Evolutionary conservation across 2,797 vertebrate genomes (phyloP).

Genomic region (Scyliorhinus canicula): DNA sequence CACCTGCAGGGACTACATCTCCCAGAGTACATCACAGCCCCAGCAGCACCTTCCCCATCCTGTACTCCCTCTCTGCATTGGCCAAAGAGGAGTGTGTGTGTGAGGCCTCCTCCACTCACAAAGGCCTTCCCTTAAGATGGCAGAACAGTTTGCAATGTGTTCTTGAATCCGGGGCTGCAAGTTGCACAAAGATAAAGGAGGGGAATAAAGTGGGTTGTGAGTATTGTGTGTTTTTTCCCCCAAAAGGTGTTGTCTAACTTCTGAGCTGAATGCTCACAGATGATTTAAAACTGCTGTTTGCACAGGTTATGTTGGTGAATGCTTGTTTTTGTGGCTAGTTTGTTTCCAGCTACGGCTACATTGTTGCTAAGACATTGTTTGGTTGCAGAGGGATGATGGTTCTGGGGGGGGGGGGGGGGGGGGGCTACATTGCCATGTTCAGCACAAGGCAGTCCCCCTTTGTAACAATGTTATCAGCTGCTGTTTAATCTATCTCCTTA

Average conservation of each 20-base stretch:
- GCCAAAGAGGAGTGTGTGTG: background rate
- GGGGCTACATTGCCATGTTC: background rate
- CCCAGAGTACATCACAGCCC: background rate
- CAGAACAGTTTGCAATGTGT: background rate
- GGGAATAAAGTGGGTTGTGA: background rate
- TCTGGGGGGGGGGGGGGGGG: too few relatives aligned
- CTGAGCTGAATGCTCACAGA: background rate
- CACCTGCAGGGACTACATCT: background rate
- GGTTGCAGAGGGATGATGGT: background rate
- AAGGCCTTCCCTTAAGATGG: background rate
- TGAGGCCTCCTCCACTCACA: too few relatives aligned
- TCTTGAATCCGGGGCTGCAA: background rate
- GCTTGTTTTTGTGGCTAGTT: background rate
- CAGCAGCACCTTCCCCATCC: background rate
- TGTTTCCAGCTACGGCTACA: background rate
- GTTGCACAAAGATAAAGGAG: background rate
- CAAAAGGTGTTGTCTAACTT: too few relatives aligned
- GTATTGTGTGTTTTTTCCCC: background rate
- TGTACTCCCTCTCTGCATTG: background rate
- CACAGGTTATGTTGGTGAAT: background rate
- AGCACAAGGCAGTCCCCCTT: background rate
- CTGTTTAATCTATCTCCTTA: too few relatives aligned
- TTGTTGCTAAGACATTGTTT: background rate
- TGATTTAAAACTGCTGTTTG: background rate
- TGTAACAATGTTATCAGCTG: background rate